phyloP scores from a whole-genome alignment of 2,113 vertebrate genomes.

The Elachura formosa region DNA sequence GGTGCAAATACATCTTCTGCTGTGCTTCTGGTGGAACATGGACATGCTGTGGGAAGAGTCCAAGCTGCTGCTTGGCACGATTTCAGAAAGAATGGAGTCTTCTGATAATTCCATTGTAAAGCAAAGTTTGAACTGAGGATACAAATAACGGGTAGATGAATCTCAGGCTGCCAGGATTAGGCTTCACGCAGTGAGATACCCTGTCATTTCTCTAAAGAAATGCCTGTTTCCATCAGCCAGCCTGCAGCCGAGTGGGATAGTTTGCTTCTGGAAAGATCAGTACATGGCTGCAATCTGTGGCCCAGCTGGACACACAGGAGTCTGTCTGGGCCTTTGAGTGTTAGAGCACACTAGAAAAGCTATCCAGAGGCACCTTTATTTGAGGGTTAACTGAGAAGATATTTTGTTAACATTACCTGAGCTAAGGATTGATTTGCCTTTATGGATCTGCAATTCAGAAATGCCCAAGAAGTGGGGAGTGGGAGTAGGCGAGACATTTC shows the following conservation, averaged over 20 bases:
- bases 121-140: background rate
- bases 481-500: background rate
- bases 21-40: background rate
- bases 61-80: accelerated
- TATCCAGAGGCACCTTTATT: background rate
- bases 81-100: background rate
- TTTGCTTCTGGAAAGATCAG: background rate
- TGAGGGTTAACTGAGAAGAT: background rate
- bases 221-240: background rate
- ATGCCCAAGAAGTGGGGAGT: background rate
- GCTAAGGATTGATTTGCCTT: background rate
- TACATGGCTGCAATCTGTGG: background rate
- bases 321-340: background rate
- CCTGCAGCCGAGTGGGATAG: background rate
- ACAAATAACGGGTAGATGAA: background rate
- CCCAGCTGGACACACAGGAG: background rate
- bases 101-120: background rate
- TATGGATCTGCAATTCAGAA: background rate
- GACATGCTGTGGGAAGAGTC: background rate
- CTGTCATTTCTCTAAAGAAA: background rate
- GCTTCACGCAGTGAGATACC: background rate
- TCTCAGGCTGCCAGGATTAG: background rate
- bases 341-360: background rate
- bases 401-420: background rate
- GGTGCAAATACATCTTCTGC: background rate